Conservation (phyloP, 2,113 vertebrate species). For the Salvelinus fontinalis region DNA sequence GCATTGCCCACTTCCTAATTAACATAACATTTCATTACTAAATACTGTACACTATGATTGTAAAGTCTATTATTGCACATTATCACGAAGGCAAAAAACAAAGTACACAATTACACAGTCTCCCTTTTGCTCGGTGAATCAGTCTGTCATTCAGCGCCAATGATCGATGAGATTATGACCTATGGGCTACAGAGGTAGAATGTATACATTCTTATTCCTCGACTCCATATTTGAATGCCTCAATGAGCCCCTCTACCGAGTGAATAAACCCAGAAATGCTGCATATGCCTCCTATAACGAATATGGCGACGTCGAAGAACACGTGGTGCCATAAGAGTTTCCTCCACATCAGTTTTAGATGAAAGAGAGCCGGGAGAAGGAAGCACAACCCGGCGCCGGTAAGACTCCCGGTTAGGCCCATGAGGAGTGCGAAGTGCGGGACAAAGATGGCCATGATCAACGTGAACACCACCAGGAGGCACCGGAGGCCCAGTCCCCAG, state of each 20-base stretch:
- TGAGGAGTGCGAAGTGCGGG: slow-evolving; percentile 94
- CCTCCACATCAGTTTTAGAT: slow-evolving; percentile 94
- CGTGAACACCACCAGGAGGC: slow-evolving; percentile 90
- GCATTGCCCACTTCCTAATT: slow-evolving; percentile 17
- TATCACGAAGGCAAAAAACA: slow-evolving; percentile 69
- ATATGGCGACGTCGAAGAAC: slow-evolving; percentile 97
- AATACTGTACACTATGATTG: slow-evolving; percentile 61
- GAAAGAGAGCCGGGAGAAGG: slow-evolving; percentile 94
- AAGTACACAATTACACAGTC: slow-evolving; percentile 68
- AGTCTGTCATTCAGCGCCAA: slow-evolving; percentile 10
- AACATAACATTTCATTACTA: neutral
- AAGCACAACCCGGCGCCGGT: slow-evolving; percentile 95
- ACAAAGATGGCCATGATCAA: slow-evolving; percentile 96
- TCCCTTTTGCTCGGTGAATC: slow-evolving; percentile 40
- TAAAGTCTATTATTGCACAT: slow-evolving; percentile 73
- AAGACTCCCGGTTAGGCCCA: slow-evolving; percentile 96
- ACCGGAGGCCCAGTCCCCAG: slow-evolving; percentile 90
- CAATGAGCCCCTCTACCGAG: slow-evolving; percentile 94
- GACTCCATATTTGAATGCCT: slow-evolving; percentile 86
- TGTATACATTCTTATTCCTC: slow-evolving; percentile 75
- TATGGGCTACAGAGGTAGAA: neutral
- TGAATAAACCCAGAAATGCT: slow-evolving; percentile 95
- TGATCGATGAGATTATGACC: slow-evolving; percentile 7
- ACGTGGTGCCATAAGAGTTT: slow-evolving; percentile 96
- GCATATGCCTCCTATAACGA: slow-evolving; percentile 94